These are phyloP conservation scores for Atlantisia rogersi DNA, from an alignment of 2,113 vertebrate species.

Conservation along the genomic window DNA sequence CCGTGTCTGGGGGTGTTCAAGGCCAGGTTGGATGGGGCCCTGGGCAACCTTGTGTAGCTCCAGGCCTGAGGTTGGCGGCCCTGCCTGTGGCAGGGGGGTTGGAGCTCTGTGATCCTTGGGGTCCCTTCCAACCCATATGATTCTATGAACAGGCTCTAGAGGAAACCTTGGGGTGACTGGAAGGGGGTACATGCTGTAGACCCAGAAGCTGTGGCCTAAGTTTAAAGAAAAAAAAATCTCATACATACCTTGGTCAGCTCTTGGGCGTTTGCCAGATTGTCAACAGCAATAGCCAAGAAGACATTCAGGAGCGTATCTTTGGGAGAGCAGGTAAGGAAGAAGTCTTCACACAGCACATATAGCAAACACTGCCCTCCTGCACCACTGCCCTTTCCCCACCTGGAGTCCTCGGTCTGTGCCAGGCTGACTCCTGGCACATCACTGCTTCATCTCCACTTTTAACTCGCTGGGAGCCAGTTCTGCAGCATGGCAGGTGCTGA, in stretches of 20 bases:
- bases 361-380: not conserved
- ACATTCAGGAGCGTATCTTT: constrained; percentile 94
- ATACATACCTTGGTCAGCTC: constrained; percentile 91
- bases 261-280: constrained; percentile 95
- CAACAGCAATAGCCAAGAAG: constrained; percentile 95
- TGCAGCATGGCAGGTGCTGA: not conserved
- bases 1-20: too few species aligned
- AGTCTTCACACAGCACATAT: not conserved
- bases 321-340: constrained; percentile 73
- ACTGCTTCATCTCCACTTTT: not conserved
- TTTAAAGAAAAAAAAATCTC: not conserved
- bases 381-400: not conserved
- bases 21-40: too few species aligned
- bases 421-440: not conserved
- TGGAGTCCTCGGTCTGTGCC: rapidly evolving
- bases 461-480: not conserved
- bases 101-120: too few species aligned
- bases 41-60: too few species aligned
- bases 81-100: too few species aligned
- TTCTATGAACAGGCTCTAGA: not conserved
- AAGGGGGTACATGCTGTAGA: rapidly evolving
- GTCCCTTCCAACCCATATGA: too few species aligned
- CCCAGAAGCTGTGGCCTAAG: not conserved
- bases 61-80: too few species aligned
- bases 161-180: not conserved